Evolutionary conservation across 2,888 invertebrate species (phyloP), one percentile per base, ranked within the genome.

Genomic region (Nudaria mundana): DNA sequence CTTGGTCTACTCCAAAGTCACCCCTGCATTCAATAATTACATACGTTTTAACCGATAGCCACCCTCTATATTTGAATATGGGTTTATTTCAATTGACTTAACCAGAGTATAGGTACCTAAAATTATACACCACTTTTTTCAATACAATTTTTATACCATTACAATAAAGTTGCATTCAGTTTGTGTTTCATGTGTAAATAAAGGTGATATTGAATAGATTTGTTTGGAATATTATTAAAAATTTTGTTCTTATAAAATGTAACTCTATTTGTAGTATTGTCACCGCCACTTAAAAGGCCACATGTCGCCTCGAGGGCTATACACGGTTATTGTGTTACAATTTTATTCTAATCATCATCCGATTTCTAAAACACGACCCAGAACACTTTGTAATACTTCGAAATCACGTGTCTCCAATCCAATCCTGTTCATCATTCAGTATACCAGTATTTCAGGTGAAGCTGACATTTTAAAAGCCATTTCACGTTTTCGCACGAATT

Each of bases 261-360:
- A 81, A 82, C 81, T 77, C 70, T 86, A 86, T 86, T 87, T 86
- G 83, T 85, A 78, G 77, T 78, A 83, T 81, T 87, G 87, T 87
- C 87, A 84, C 84, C 82, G 74, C 82, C 85, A 86, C 87, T 87
- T 85, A 80, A 76, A 72, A 70, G 73, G 86, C 85, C 87, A 88
- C 87, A 88, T 88, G 87, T 87, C 87, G 84, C 78, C 74, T 80
- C 48, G 56, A 88, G 87, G 76, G 82, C 75, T 77, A 76, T 85
- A 66, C 62, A 76, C 59, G 72, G 73, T 53, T 70, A 74, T 82
- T 84, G 76, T 81, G 63, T 66, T 68, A 62, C 63, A 56, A 66
- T 71, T 69, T 66, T 65, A 56, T 49, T 51, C 53, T 57, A 40
- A 49, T 24, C 16, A 26, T 29, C 13, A 29, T n/a, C n/a, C n/a